Evolutionary conservation across 2,888 invertebrate genomes (phyloP).

Genomic region (Melinopterus prodromus): DNA sequence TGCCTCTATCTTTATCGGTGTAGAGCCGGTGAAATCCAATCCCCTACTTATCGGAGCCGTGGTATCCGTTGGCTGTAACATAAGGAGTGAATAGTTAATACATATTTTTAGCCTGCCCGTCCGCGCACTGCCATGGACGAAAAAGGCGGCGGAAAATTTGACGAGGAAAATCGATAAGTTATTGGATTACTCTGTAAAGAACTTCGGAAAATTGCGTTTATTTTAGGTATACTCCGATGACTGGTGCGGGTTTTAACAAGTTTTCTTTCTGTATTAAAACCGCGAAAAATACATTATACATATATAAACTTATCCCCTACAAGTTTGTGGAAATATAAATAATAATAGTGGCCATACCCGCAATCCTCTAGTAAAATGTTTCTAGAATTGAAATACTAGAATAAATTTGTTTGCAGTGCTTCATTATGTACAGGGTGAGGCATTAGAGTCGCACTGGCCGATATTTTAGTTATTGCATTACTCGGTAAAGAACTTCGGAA

Average conservation of each 20-base stretch:
- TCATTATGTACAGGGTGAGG: no score
- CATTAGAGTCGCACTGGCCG: no score
- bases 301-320: no score
- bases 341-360: no score
- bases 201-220: background rate
- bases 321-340: no score
- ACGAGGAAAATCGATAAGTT: background rate
- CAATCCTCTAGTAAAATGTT: no score
- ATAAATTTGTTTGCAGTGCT: no score
- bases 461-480: background rate
- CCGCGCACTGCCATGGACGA: background rate
- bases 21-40: constrained; percentile 56
- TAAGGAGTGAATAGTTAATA: constrained; percentile 10
- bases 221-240: no score
- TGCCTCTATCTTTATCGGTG: constrained; percentile 56
- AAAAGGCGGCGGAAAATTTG: background rate
- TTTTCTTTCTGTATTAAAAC: no score
- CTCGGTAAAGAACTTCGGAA: background rate
- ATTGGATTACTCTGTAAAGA: background rate
- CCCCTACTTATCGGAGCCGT: constrained; percentile 65
- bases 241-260: no score
- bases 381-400: no score
- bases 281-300: no score
- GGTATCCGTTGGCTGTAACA: constrained; percentile 64
- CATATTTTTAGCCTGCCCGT: background rate